A percentile compares a stretch with the other conserved stretches of the same genome.
Evolutionary conservation across 2,797 vertebrate genomes (phyloP).

Genomic region (Onychomys torridus): DNA sequence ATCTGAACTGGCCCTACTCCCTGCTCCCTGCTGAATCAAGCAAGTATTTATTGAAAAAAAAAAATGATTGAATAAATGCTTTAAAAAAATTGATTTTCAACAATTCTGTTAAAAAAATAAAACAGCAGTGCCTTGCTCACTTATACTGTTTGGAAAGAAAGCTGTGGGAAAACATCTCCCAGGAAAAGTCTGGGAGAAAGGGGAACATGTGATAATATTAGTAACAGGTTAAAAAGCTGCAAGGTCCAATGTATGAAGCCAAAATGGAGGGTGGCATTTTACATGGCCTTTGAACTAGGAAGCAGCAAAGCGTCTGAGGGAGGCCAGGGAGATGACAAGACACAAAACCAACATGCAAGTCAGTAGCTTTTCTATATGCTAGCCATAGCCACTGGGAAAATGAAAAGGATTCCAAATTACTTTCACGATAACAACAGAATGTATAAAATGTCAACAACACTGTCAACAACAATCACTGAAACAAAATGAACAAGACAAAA

Average conservation of each 20-base stretch:
- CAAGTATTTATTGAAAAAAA: neutral
- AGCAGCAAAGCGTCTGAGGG: neutral
- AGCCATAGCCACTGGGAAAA: conserved; percentile 33
- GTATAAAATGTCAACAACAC: neutral
- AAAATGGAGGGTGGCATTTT: neutral
- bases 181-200: neutral
- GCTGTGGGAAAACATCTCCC: neutral
- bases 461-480: neutral
- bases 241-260: conserved; percentile 7
- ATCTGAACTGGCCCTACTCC: neutral
- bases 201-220: neutral
- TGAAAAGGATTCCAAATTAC: neutral
- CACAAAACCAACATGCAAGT: conserved; percentile 1
- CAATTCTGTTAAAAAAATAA: neutral
- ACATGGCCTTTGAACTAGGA: neutral
- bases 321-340: neutral
- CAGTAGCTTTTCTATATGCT: neutral
- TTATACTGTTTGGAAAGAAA: neutral
- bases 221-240: neutral
- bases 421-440: neutral
- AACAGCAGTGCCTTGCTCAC: neutral
- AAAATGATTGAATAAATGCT: neutral
- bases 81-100: neutral
- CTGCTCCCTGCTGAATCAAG: neutral
- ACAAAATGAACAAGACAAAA: neutral